These are phyloP conservation scores for Meandrusa payeni DNA, from an alignment of 2,888 invertebrate species.

Conservation along the genomic window DNA sequence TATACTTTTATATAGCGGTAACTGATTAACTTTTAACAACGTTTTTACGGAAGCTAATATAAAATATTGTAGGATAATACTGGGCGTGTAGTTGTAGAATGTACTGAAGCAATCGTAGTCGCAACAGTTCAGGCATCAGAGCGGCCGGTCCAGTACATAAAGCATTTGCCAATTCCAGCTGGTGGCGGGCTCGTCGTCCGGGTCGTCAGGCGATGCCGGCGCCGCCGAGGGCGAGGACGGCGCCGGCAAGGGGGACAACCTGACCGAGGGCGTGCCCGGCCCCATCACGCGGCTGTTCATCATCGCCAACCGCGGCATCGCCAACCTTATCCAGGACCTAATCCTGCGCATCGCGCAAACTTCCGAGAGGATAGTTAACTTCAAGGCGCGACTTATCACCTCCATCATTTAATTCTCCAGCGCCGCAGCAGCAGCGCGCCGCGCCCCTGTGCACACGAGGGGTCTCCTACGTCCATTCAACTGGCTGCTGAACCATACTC, in stretches of 20 bases:
- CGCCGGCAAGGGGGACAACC: conserved; percentile 83
- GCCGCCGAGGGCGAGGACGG: conserved; percentile 75
- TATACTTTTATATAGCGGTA: no score
- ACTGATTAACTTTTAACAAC: no score
- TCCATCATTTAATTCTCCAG: conserved; percentile 87
- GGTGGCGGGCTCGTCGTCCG: conserved; percentile 86
- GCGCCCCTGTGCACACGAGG: conserved; percentile 8
- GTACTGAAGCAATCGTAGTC: no score
- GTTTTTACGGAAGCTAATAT: no score
- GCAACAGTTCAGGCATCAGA: no score
- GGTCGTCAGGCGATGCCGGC: conserved; percentile 73
- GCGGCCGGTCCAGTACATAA: neutral
- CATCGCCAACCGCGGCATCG: conserved; percentile 92
- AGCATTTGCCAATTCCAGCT: conserved; percentile 78
- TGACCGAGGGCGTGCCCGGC: conserved; percentile 92
- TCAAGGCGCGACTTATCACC: conserved; percentile 94
- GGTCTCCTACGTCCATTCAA: neutral
- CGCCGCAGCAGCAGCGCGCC: conserved; percentile 49
- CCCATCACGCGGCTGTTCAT: conserved; percentile 93
- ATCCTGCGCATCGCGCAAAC: conserved; percentile 94
- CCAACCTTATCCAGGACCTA: conserved; percentile 92
- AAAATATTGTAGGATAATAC: no score
- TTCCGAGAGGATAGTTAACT: conserved; percentile 95
- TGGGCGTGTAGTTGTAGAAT: no score
- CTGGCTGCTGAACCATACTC: neutral